Percentiles rank a stretch among this genome's conserved stretches.
phyloP scores from a whole-genome alignment of 2,888 invertebrate genomes.

The Drosophila mimica region DNA sequence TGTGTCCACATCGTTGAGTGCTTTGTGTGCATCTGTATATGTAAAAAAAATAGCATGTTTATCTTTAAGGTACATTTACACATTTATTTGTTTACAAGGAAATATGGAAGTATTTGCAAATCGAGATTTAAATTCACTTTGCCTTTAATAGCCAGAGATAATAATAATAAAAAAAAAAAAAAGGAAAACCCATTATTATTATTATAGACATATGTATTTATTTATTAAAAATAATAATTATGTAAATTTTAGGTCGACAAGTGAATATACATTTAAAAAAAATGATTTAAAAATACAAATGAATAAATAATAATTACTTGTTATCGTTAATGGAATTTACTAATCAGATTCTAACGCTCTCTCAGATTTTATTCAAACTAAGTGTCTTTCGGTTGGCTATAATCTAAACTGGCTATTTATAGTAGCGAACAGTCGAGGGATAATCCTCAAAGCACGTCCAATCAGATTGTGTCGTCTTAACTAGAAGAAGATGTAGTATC shows the following conservation, averaged over 20 bases:
- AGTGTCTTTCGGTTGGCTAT: too few species aligned
- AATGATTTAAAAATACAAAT: too few species aligned
- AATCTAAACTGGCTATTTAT: not conserved
- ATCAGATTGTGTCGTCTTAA: not conserved
- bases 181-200: not conserved
- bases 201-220: not conserved
- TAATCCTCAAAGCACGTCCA: not conserved
- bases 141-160: slow-evolving; percentile 7
- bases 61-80: not conserved
- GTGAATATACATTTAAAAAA: not conserved
- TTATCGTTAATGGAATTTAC: too few species aligned
- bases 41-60: slow-evolving; percentile 11
- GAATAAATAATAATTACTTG: too few species aligned
- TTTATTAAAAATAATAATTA: not conserved
- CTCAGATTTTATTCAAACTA: too few species aligned
- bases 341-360: not conserved
- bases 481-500: not conserved
- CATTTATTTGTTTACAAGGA: not conserved
- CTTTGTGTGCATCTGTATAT: slow-evolving; percentile 29
- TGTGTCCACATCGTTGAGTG: slow-evolving; percentile 76
- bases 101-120: too few species aligned
- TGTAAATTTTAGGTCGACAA: not conserved
- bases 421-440: not conserved
- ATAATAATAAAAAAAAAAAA: not conserved
- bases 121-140: not conserved